These are phyloP conservation scores for Thelaira solivaga DNA, from an alignment of 2,888 invertebrate species.

Conservation along the genomic window DNA sequence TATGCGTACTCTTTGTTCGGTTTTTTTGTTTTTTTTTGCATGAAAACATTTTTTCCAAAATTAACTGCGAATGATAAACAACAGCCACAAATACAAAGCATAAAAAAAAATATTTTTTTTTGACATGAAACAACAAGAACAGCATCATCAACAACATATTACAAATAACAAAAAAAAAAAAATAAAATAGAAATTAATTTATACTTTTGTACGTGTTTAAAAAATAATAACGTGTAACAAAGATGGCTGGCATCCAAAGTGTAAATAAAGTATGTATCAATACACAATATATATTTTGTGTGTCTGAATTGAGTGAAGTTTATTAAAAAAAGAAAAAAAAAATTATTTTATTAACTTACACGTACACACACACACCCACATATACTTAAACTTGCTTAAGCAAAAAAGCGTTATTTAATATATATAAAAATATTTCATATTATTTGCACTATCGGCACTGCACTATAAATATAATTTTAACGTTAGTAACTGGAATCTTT, in stretches of 20 bases:
- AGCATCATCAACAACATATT: conserved; percentile 25
- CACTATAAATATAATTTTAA: too few relatives aligned
- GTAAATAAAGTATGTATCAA: conserved; percentile 49
- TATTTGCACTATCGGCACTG: not conserved
- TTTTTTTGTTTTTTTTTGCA: not conserved
- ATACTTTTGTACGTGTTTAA: conserved; percentile 11
- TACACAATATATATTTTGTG: conserved; percentile 31
- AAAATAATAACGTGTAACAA: conserved; percentile 23
- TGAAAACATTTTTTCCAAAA: conserved; percentile 30
- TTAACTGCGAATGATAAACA: conserved; percentile 51
- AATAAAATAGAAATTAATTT: not conserved
- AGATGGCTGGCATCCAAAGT: conserved; percentile 4
- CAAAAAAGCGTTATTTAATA: not conserved
- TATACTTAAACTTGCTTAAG: not conserved
- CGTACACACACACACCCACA: not conserved
- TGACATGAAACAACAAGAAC: conserved; percentile 17
- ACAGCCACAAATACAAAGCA: conserved; percentile 5
- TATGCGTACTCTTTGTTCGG: not conserved
- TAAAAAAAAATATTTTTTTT: conserved; percentile 14
- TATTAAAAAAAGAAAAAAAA: conserved; percentile 21
- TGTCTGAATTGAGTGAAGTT: conserved; percentile 30
- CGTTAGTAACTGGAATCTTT: too few relatives aligned
- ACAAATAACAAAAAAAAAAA: not conserved
- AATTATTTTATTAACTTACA: not conserved
- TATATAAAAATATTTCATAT: not conserved